Base-by-base conservation (phyloP, 2,113 vertebrate species). In the Oreochromis tanganicae region DNA sequence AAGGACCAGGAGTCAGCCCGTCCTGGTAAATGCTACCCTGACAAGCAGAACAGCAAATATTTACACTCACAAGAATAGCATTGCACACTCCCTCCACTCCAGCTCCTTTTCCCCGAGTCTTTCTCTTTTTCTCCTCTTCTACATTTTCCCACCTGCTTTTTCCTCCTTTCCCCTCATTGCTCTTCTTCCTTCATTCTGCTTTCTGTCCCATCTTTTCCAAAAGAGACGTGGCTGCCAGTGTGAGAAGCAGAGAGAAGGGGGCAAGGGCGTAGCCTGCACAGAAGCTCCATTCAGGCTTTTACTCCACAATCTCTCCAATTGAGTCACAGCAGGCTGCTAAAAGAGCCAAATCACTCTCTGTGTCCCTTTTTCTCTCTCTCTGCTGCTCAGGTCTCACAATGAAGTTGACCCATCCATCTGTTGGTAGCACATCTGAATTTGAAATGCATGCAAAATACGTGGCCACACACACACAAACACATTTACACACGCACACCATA, bases 41-140 rank as follows among this genome's bases (percentile, higher is more conserved):
- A 96, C 96, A 96, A 97, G 95, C 94, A 93, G 96, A 96, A 97
- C 94, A 94, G 96, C 95, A 96, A 97, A 97, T 96, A 97, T 97
- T 96, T 96, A 96, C 95, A 93, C 94, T 93, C 80, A 86, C 89
- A 88, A 86, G 88, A 88, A 94, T 85, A 91, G 80, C 93, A 57
- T 55, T 61, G 85, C 89, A 57, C 85, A 48, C 86, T 86, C 81
- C 56, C 86, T 55, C 80, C 82, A 82, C 89, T 87, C 50, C n/a
- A 59, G 84, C 27, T 81, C 79, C 68, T 71, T 82, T 81, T 85
- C 46, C 21, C 83, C 12, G 16, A 68, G 27, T 80, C 87, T 68
- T 75, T 75, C 32, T 88, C 57, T 57, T 34, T 81, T 85, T 89
- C 85, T 87, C 48, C 82, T 75, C 55, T 36, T 52, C 52, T 78